Evolutionary conservation across 2,113 vertebrate species (phyloP).

Genomic region (Atractosteus spatula): DNA sequence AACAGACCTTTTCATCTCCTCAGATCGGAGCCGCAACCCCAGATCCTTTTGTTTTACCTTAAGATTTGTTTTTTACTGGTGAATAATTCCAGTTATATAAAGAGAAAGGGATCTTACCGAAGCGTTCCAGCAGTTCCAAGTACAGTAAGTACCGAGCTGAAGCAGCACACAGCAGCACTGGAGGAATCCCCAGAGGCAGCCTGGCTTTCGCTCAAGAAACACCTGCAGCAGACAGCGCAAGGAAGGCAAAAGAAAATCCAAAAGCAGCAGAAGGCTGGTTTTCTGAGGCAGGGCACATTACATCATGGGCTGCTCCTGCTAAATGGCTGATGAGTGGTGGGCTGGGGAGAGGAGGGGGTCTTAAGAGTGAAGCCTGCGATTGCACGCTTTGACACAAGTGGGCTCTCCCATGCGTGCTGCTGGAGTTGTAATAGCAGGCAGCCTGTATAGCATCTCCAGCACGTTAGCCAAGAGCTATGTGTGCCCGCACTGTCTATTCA

Average conservation of each 20-base stretch:
- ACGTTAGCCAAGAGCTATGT: slow-evolving; percentile 26
- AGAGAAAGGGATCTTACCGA: slow-evolving; percentile 41
- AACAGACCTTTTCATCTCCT: slow-evolving; percentile 48
- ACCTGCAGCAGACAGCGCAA: slow-evolving; percentile 35
- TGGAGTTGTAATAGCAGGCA: not conserved
- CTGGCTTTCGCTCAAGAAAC: slow-evolving; percentile 55
- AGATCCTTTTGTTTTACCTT: slow-evolving; percentile 16
- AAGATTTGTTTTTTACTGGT: slow-evolving; percentile 31
- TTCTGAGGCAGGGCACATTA: slow-evolving; percentile 66
- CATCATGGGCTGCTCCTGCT: slow-evolving; percentile 62
- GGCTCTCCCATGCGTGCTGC: not conserved
- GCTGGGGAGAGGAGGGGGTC: not conserved
- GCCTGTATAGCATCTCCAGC: not conserved
- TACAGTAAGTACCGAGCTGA: slow-evolving; percentile 40
- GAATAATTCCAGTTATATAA: slow-evolving; percentile 50
- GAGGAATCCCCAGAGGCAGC: slow-evolving; percentile 63
- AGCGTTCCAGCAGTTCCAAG: slow-evolving; percentile 28
- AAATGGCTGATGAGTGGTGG: slow-evolving; percentile 18
- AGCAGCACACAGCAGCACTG: slow-evolving; percentile 47
- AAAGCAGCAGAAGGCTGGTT: slow-evolving; percentile 54
- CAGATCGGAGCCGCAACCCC: slow-evolving; percentile 33
- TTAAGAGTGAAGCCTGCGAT: slow-evolving; percentile 28
- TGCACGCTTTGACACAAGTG: slow-evolving; percentile 3
- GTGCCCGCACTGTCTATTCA: slow-evolving; percentile 7
- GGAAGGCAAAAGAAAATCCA: not conserved